Evolutionary conservation across 2,113 vertebrate genomes (phyloP), one percentile per base, ranked within the genome.

Genomic region (Istiophorus platypterus): DNA sequence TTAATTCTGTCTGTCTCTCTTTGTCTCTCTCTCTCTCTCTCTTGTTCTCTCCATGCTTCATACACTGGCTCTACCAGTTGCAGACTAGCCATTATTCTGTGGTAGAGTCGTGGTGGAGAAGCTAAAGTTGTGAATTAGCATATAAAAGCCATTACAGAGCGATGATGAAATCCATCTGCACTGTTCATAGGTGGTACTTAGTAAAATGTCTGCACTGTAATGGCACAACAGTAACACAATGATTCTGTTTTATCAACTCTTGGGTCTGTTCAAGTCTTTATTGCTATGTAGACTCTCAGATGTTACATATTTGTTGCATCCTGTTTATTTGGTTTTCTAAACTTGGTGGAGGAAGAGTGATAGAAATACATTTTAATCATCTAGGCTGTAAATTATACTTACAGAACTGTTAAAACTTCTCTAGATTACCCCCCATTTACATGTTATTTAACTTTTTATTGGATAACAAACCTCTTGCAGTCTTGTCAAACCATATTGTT

Each of bases 81-180:
- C 88, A 93, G 91, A 93, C 94, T 93, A 85, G 93, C 91, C 92
- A 95, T 94, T 87, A 91, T 88, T 80, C 80, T 92, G 92, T 95
- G 93, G 92, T 82, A 90, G 92, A 94, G 93, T 91, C 89, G 68
- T 83, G 87, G 87, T 49, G 72, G 66, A 90, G 94, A 90, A 94
- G 90, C 91, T 92, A 92, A 92, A 94, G 94, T 95, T 96, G 93
- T 62, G 85, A 87, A 90, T 94, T 95, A 94, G 92, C 94, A 92
- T 93, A 93, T 95, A 86, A 89, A 95, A 91, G 86, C 87, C 94
- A 88, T 95, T 94, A 88, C 87, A 87, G 75, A 79, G 94, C 90
- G 89, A 94, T 88, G 85, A 88, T 87, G 86, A 87, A 86, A 87
- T 94, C 95, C 94, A 95, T 94, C 93, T 95, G 94, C 93, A 84